Evolutionary conservation across 2,113 vertebrate species (phyloP), one percentile per base, ranked within the genome.

Genomic region (Nipponia nippon): DNA sequence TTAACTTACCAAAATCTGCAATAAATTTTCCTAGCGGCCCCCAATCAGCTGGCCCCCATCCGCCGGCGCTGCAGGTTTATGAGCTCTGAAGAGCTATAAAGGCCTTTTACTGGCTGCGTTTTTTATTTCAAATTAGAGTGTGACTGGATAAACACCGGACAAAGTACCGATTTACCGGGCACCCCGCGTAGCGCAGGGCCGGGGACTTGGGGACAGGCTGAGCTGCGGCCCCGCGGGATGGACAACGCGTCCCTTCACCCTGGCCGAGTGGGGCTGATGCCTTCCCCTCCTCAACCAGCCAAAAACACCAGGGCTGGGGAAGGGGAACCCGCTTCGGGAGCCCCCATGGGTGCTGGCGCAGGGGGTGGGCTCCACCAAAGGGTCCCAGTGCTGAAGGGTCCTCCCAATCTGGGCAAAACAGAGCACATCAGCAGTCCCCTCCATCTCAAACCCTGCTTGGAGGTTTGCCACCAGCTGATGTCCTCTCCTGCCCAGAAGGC

Each of bases 21-120:
- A 94, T 96, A 97, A 96, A 97, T 97, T 97, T 95, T 87, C 95
- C 85, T 62, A 7, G 78, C 44, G 13, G 95, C 84, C 94, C 90
- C 93, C 93, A 75, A 78, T 92, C 95, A 87, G 83, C 86, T 72
- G 89, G 93, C 61, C 82, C 94, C 89, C 7, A 5, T 46, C 71
- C 25, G 44, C 89, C 42, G 2, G 89, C 5, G 0, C 95, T 95
- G 93, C 92, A 63, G 69, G 81, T 97, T 97, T 97, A 96, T 29
- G 87, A 95, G 96, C 90, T 90, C 96, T 95, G 93, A 95, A 96
- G 97, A 95, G 61, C 94, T 90, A 47, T 96, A 97, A 97, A 97
- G 72, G 69, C 50, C 49, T 93, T 97, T 96, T 95, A 94, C 89
- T 87, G 92, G 89, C 94, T 96, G 87, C 1, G 16, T 49, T 91